Evolutionary conservation across 2,888 invertebrate species (phyloP).

Genomic region (Leucophora obtusa): DNA sequence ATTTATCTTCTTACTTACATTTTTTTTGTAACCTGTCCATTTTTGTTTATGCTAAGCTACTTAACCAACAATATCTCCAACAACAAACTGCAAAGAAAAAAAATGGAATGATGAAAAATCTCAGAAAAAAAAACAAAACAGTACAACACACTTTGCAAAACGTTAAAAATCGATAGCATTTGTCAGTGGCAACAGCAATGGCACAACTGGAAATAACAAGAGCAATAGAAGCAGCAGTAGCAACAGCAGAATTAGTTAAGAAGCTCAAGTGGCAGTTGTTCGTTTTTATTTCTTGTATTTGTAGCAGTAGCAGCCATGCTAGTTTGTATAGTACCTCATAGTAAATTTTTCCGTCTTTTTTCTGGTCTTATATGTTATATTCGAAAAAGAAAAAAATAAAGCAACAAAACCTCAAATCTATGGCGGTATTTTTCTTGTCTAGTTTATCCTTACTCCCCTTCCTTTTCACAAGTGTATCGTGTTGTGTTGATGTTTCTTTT

Average conservation of each 20-base stretch:
- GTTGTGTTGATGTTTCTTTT: not conserved
- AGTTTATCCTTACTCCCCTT: not conserved
- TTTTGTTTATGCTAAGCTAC: conserved; percentile 54
- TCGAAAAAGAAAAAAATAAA: conserved; percentile 3
- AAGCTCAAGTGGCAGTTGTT: conserved; percentile 29
- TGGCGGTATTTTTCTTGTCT: conserved; percentile 29
- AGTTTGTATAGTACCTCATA: conserved; percentile 12
- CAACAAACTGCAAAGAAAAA: conserved; percentile 3
- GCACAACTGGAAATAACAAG: not conserved
- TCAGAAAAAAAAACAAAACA: conserved; percentile 28
- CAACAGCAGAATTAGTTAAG: not conserved
- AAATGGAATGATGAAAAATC: conserved; percentile 39
- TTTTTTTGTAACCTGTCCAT: conserved; percentile 33
- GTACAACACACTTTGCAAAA: conserved; percentile 35
- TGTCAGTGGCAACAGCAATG: conserved; percentile 42
- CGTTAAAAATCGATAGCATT: conserved; percentile 63
- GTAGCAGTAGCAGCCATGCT: conserved; percentile 20
- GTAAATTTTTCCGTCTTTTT: not conserved
- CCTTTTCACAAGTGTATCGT: conserved; percentile 15
- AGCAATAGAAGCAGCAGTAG: not conserved
- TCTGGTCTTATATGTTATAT: not conserved
- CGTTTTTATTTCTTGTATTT: conserved; percentile 1
- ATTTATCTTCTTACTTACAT: conserved; percentile 10
- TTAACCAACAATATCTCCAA: conserved; percentile 30
- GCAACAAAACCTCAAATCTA: conserved; percentile 32